phyloP scores from a whole-genome alignment of 2,888 invertebrate genomes.

The Metalampra italica region DNA sequence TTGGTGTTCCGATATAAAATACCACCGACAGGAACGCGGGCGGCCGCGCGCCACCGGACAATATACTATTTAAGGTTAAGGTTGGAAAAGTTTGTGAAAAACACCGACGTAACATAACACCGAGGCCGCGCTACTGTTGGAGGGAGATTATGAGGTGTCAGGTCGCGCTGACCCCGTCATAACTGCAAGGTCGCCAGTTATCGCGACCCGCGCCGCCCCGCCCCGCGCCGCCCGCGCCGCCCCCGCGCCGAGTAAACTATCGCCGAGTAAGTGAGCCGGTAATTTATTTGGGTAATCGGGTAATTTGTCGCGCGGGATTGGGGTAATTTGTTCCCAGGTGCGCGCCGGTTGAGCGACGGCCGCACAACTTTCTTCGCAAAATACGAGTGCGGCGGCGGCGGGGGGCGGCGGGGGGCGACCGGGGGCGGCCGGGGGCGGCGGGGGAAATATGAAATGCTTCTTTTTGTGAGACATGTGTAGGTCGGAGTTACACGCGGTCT shows the following conservation, averaged over 20 bases:
- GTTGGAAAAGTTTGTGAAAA: no score
- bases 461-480: not conserved
- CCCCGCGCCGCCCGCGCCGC: not conserved
- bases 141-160: no score
- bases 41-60: no score
- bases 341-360: slow-evolving; percentile 14
- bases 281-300: slow-evolving; percentile 63
- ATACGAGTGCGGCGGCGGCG: not conserved
- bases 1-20: no score
- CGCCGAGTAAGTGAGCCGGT: slow-evolving; percentile 38
- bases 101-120: no score
- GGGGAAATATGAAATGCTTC: not conserved
- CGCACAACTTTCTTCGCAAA: slow-evolving; percentile 7
- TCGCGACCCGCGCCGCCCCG: not conserved
- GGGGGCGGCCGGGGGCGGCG: no score
- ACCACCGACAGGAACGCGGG: no score
- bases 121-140: no score
- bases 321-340: slow-evolving; percentile 54
- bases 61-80: no score
- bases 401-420: no score
- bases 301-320: slow-evolving; percentile 57
- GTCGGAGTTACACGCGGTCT: not conserved
- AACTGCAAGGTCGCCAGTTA: no score
- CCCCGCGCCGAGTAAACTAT: slow-evolving; percentile 3
- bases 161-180: no score